Percentiles rank a stretch among this genome's conserved stretches.
Evolutionary conservation across 1,140 invertebrate species (phyloP).

Genomic region (Dendroctonus valens): DNA sequence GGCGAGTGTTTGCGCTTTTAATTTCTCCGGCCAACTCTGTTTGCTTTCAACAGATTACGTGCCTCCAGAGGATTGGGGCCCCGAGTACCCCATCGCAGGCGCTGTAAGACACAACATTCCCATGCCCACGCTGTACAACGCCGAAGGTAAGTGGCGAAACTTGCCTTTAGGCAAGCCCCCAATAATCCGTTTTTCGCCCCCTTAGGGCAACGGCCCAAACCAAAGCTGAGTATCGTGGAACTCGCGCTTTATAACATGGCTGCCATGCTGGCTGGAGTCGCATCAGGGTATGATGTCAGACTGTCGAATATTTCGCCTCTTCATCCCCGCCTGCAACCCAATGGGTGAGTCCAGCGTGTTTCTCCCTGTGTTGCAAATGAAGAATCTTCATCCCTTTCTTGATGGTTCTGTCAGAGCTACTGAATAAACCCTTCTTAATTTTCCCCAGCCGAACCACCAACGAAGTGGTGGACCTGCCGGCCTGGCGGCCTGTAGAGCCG

Average conservation of each 20-base stretch:
- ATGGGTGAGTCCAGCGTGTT: too few relatives aligned
- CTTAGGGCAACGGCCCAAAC: conserved; percentile 60
- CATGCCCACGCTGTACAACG: conserved; percentile 74
- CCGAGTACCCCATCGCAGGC: conserved; percentile 62
- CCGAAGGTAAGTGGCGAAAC: conserved; percentile 55
- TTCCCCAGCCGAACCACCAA: conserved; percentile 40
- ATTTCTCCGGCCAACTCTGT: conserved; percentile 13
- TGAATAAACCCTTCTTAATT: neutral
- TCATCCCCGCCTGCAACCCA: conserved; percentile 73
- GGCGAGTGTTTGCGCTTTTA: too few relatives aligned
- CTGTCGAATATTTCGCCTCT: conserved; percentile 81
- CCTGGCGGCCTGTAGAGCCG: conserved; percentile 44
- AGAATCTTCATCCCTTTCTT: neutral
- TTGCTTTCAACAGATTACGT: conserved; percentile 50
- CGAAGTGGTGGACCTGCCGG: conserved; percentile 42
- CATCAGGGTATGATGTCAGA: conserved; percentile 86
- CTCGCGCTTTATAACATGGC: conserved; percentile 87
- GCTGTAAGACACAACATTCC: conserved; percentile 61
- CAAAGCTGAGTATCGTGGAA: conserved; percentile 74
- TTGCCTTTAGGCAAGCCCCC: neutral
- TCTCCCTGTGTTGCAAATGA: too few relatives aligned
- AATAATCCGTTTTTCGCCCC: conserved; percentile 5
- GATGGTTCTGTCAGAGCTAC: neutral
- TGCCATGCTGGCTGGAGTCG: conserved; percentile 83
- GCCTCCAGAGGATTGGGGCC: conserved; percentile 62